These are phyloP conservation scores for Microcebus tavaratra DNA, from an alignment of 2,113 vertebrate genomes.

Conservation along the genomic window DNA sequence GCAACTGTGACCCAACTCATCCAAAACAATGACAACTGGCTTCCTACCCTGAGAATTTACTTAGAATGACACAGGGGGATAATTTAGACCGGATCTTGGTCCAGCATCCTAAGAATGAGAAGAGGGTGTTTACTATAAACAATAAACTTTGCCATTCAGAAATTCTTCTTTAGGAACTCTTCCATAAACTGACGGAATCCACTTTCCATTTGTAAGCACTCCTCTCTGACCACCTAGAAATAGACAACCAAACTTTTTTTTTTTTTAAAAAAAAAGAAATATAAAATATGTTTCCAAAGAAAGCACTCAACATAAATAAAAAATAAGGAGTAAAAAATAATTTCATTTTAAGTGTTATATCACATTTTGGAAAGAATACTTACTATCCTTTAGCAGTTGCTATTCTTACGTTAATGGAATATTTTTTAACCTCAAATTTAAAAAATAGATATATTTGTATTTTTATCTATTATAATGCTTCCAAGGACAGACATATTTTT, in stretches of 20 bases:
- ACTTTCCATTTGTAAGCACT: not conserved
- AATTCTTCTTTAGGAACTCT: not conserved
- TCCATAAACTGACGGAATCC: not conserved
- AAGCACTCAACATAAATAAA: not conserved
- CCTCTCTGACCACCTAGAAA: not conserved
- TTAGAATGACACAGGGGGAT: not conserved
- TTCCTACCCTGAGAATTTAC: not conserved
- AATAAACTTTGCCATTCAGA: not conserved
- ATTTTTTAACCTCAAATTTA: constrained; percentile 21
- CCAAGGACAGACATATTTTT: not conserved
- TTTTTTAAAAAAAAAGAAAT: not conserved
- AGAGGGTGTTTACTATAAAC: not conserved
- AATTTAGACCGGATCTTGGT: not conserved
- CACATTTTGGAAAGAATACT: not conserved
- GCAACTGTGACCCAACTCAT: not conserved
- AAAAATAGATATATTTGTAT: not conserved
- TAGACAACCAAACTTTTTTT: not conserved
- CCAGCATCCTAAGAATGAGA: not conserved
- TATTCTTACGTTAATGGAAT: not conserved
- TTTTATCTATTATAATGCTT: not conserved
- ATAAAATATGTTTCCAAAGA: not conserved
- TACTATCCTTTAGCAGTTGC: not conserved
- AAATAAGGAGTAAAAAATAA: not conserved
- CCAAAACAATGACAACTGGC: not conserved
- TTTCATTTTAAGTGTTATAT: not conserved